phyloP scores from a whole-genome alignment of 30 jellyfish, hydroid and myxozoan species.

The Turritopsis rubra region DNA sequence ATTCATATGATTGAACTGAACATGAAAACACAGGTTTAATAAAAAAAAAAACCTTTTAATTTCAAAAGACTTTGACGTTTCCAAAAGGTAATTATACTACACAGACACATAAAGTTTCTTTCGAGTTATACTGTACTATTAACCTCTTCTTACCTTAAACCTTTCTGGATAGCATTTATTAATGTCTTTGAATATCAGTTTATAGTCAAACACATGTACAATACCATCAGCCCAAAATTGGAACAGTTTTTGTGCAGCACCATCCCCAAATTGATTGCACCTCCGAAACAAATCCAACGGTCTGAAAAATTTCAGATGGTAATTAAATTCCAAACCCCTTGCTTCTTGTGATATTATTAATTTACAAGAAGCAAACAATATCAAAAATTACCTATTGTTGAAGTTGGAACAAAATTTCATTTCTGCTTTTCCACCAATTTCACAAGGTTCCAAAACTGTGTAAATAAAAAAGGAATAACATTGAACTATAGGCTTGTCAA shows the following conservation, averaged over 20 bases:
- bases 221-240: slow-evolving; percentile 61
- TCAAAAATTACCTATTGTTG: slow-evolving; percentile 48
- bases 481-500: too few relatives aligned
- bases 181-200: slow-evolving; percentile 39
- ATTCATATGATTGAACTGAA: too few relatives aligned
- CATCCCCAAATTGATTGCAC: slow-evolving; percentile 57
- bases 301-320: slow-evolving; percentile 17
- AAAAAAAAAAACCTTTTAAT: too few relatives aligned
- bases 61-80: too few relatives aligned
- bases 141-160: slow-evolving; percentile 50
- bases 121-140: too few relatives aligned
- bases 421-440: slow-evolving; percentile 56
- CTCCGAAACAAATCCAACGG: slow-evolving; percentile 68
- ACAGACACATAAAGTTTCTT: too few relatives aligned
- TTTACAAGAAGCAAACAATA: neutral
- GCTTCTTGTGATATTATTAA: neutral
- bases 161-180: slow-evolving; percentile 49
- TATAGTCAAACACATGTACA: slow-evolving; percentile 25
- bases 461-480: neutral
- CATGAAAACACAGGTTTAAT: too few relatives aligned
- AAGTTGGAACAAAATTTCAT: slow-evolving; percentile 63
- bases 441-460: slow-evolving; percentile 75
- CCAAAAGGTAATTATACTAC: too few relatives aligned
- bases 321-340: neutral
- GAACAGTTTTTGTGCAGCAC: slow-evolving; percentile 45